Evolutionary conservation across 2,888 invertebrate genomes (phyloP), one percentile per base, ranked within the genome.

Genomic region (Yponomeuta plumbellus): DNA sequence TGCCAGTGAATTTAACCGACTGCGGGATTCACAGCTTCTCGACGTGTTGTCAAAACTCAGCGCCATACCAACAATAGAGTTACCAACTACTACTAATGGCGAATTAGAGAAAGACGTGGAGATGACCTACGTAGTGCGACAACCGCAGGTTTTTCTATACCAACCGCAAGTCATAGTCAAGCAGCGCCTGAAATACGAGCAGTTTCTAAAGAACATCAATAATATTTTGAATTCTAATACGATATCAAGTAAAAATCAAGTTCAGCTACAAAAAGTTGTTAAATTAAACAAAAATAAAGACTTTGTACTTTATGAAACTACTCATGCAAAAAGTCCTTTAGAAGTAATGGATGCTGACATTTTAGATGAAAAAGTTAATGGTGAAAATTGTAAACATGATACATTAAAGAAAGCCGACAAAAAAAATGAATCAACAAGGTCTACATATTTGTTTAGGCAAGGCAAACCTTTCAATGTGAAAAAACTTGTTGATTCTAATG

Each of bases 111-210:
- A 69, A 67, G 69, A 73, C 39, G 69, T 74, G 65, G 71, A 74
- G 66, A 67, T 73, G 40, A 70, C 70, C 44, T 68, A 74, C 67
- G 67, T 73, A 56, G 62, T 73, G 44, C 73, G 70, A 58, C 68
- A 74, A 69, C 71, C 73, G 2, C 73, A 71, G 68, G 66, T 65
- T 1, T 64, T 71, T 13, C 44, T 71, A 1, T 73, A 73, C 66
- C 70, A 68, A 10, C 71, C 73, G 56, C 73, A 74, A 63, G 68
- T 71, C n/a, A 13, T 73, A 22, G 66, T 73, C 1, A 73, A 73
- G 69, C 71, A 70, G 11, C 69, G 65, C 13, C 67, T 73, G 59
- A 68, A 70, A 6, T 70, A 71, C 20, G 68, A 73, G 8, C 69
- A 74, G 22, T 74, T 69, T 62, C 44, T 70, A 21, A 70, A 68